Evolutionary conservation across 2,113 vertebrate species (phyloP).

Genomic region (Pollimyrus isidori): DNA sequence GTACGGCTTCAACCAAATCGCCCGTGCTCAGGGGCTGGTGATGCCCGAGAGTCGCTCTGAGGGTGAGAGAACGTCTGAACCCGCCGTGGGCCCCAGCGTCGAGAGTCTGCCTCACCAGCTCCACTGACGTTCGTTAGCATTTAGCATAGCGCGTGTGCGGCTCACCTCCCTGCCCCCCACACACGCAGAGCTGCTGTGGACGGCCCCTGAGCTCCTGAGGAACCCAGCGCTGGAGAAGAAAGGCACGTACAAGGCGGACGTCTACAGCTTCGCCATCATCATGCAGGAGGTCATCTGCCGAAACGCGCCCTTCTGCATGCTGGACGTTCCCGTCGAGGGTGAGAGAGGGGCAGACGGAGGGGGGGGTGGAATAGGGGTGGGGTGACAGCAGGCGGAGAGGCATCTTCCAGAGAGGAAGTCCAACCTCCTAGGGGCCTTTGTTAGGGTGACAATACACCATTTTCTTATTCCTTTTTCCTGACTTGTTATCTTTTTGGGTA

Average conservation of each 20-base stretch:
- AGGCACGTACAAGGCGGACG: constrained; percentile 63
- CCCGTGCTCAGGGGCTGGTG: constrained; percentile 56
- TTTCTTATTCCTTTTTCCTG: neutral
- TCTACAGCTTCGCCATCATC: constrained; percentile 79
- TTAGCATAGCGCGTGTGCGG: neutral
- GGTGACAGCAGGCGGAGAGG: neutral
- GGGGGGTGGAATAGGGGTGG: neutral
- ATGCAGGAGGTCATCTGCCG: constrained; percentile 81
- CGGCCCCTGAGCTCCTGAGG: constrained; percentile 78
- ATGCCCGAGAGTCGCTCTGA: constrained; percentile 45
- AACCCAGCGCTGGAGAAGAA: constrained; percentile 45
- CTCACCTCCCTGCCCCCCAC: neutral
- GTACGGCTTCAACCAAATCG: constrained; percentile 72
- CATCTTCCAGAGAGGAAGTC: neutral
- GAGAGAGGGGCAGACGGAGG: constrained; percentile 11
- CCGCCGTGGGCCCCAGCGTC: neutral
- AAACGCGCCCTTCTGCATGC: constrained; percentile 75
- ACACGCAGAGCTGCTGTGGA: constrained; percentile 75
- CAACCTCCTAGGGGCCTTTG: neutral
- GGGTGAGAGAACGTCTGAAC: constrained; percentile 49
- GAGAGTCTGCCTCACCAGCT: neutral
- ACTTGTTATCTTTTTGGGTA: neutral
- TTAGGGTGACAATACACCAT: neutral
- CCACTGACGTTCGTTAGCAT: neutral
- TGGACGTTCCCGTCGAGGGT: constrained; percentile 76